These are phyloP conservation scores for Megathymus violae DNA, from an alignment of 1,140 invertebrate genomes.

Conservation along the genomic window DNA sequence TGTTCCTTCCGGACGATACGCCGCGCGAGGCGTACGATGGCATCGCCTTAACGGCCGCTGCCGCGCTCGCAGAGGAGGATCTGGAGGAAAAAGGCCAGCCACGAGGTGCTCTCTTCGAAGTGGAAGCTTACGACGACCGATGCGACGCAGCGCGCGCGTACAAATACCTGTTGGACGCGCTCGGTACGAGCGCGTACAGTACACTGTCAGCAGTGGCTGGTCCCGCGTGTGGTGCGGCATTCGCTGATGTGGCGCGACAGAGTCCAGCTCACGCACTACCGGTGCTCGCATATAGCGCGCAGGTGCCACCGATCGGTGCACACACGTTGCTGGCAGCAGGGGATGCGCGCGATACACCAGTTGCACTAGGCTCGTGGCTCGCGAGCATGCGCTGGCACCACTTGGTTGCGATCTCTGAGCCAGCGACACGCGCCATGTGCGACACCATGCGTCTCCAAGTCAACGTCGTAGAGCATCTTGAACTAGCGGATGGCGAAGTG, in stretches of 20 bases:
- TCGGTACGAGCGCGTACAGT: slow-evolving; percentile 56
- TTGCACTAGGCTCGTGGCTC: slow-evolving; percentile 45
- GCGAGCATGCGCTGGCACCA: slow-evolving; percentile 54
- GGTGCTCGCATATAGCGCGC: slow-evolving; percentile 60
- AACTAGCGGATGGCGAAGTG: slow-evolving; percentile 52
- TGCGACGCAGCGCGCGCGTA: slow-evolving; percentile 57
- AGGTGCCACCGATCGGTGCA: slow-evolving; percentile 44
- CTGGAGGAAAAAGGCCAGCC: slow-evolving; percentile 23
- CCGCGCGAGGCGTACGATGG: slow-evolving; percentile 45
- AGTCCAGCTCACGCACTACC: slow-evolving; percentile 53
- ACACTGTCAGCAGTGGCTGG: slow-evolving; percentile 62
- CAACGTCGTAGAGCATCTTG: slow-evolving; percentile 50
- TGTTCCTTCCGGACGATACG: slow-evolving; percentile 48
- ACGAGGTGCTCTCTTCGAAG: slow-evolving; percentile 43
- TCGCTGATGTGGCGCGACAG: slow-evolving; percentile 60
- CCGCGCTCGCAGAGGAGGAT: slow-evolving; percentile 49
- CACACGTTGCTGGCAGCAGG: slow-evolving; percentile 52
- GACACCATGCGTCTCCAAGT: slow-evolving; percentile 48
- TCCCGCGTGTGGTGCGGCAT: slow-evolving; percentile 64
- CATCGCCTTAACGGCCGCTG: slow-evolving; percentile 45
- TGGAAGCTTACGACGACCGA: slow-evolving; percentile 57
- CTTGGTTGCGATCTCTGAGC: slow-evolving; percentile 54
- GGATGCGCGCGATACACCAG: slow-evolving; percentile 43
- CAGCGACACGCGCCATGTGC: slow-evolving; percentile 50
- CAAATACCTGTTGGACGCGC: slow-evolving; percentile 58